Percentiles rank a stretch among this genome's conserved stretches.
Conservation (phyloP, 2,797 vertebrate genomes). For the Hapalemur alaotrensis region DNA sequence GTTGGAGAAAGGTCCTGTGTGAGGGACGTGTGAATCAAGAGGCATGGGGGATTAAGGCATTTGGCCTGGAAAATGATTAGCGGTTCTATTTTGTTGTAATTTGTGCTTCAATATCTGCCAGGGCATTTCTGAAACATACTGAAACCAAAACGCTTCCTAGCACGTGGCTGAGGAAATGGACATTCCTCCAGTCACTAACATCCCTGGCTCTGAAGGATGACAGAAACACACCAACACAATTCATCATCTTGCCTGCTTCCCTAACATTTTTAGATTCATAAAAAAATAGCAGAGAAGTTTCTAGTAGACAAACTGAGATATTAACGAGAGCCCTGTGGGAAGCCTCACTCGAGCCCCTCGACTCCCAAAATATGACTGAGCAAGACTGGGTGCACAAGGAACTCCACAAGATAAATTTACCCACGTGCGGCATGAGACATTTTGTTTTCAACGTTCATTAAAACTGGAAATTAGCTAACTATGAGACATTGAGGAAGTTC, state of each 20-base stretch:
- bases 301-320: not conserved
- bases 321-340: not conserved
- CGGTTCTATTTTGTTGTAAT: slow-evolving; percentile 25
- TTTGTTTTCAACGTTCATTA: slow-evolving; percentile 10
- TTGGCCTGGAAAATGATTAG: not conserved
- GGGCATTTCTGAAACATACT: slow-evolving; percentile 17
- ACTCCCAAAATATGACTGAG: not conserved
- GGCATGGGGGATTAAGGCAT: not conserved
- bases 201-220: not conserved
- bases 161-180: not conserved
- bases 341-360: not conserved
- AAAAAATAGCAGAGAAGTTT: not conserved
- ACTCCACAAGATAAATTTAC: not conserved
- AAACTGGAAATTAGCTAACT: not conserved
- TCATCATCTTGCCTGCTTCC: not conserved
- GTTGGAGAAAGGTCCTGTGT: slow-evolving; percentile 85
- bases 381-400: not conserved
- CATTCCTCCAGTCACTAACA: not conserved
- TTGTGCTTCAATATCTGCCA: slow-evolving; percentile 29
- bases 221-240: not conserved
- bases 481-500: not conserved
- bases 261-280: not conserved
- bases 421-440: not conserved
- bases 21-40: slow-evolving; percentile 59
- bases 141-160: not conserved